Evolutionary conservation across 2,113 vertebrate species (phyloP).

Genomic region (Anguilla rostrata): DNA sequence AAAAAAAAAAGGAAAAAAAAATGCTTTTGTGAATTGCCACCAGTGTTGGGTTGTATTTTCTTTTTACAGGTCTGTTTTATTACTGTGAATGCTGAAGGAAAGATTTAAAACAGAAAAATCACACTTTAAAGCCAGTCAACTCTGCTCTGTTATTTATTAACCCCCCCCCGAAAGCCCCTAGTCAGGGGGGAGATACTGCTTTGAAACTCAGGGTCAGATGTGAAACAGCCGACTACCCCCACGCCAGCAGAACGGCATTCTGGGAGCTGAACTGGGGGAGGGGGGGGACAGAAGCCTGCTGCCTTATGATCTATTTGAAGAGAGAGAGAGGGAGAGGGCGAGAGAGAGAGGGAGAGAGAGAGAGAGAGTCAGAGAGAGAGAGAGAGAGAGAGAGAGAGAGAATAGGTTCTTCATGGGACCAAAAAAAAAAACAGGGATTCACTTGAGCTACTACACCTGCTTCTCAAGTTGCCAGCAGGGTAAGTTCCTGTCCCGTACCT

Average conservation of each 20-base stretch:
- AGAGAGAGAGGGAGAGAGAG: background rate
- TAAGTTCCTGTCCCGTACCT: background rate
- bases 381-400: background rate
- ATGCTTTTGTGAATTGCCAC: slow-evolving; percentile 37
- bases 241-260: too few species aligned
- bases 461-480: background rate
- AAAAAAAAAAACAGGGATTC: background rate
- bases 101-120: slow-evolving; percentile 34
- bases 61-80: slow-evolving; percentile 6
- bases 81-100: slow-evolving; percentile 26
- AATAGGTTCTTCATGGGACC: background rate
- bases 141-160: slow-evolving; percentile 54
- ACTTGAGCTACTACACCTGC: background rate
- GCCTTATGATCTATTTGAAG: background rate
- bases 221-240: background rate
- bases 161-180: background rate
- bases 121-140: slow-evolving; percentile 29
- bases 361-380: background rate
- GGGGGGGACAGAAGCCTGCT: background rate
- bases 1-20: slow-evolving; percentile 32
- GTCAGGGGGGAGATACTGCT: background rate
- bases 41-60: slow-evolving; percentile 28
- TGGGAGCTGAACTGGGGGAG: background rate
- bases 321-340: background rate
- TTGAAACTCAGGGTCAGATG: slow-evolving; percentile 7